Percentiles rank a stretch among this genome's conserved stretches.
These are phyloP conservation scores for Bicyclus anynana DNA, from an alignment of 1,140 invertebrate species.

Conservation along the genomic window DNA sequence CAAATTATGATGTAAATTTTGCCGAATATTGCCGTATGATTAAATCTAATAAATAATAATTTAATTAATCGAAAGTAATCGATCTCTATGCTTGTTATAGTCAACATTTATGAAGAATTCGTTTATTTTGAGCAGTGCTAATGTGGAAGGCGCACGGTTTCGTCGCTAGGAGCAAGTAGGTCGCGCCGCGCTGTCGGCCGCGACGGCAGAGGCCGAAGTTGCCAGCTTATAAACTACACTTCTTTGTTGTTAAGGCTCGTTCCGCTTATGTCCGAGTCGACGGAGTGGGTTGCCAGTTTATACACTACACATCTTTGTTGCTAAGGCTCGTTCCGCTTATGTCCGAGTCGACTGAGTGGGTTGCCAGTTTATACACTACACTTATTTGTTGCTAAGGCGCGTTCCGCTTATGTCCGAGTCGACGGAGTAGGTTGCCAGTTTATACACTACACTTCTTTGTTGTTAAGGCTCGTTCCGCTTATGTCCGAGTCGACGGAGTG, in stretches of 20 bases:
- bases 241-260: neutral
- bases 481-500: conserved; percentile 10
- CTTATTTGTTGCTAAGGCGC: neutral
- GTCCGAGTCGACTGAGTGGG: conserved; percentile 8
- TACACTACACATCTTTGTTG: too few species aligned
- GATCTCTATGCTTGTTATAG: conserved; percentile 19
- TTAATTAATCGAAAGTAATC: conserved; percentile 5
- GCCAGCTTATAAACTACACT: conserved; percentile 39
- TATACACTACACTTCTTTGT: too few species aligned
- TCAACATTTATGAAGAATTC: conserved; percentile 54
- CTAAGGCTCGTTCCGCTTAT: conserved; percentile 57
- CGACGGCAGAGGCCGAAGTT: conserved; percentile 8
- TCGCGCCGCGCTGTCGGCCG: conserved; percentile 47
- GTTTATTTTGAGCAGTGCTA: conserved; percentile 55
- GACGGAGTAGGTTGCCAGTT: too few species aligned
- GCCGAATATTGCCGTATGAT: too few species aligned
- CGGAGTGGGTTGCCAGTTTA: too few species aligned
- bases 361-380: conserved; percentile 40
- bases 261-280: neutral
- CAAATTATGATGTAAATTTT: too few species aligned
- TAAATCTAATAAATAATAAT: too few species aligned
- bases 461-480: conserved; percentile 60
- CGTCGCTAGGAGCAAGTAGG: conserved; percentile 45
- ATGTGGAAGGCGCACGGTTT: conserved; percentile 33
- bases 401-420: too few species aligned